These are phyloP conservation scores for Protobothrops flavoviridis DNA, from an alignment of 2,113 vertebrate species.

Conservation along the genomic window DNA sequence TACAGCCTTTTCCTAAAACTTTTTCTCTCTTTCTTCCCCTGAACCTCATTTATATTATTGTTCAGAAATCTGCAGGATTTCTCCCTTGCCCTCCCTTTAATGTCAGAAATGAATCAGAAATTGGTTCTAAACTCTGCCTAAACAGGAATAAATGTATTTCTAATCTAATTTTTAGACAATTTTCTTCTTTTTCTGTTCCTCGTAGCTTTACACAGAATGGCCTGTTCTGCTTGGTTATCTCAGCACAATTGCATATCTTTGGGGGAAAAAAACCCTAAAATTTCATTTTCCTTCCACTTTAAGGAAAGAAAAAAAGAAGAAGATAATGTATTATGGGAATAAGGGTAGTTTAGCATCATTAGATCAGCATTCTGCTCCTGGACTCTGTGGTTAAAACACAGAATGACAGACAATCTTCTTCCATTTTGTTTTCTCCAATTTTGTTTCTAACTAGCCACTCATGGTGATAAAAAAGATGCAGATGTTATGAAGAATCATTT, in stretches of 20 bases:
- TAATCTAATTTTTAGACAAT: constrained; percentile 65
- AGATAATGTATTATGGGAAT: constrained; percentile 33
- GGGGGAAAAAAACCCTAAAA: constrained; percentile 43
- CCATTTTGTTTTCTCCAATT: constrained; percentile 1
- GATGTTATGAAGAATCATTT: not conserved
- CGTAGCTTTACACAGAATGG: constrained; percentile 37
- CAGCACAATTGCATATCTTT: constrained; percentile 51
- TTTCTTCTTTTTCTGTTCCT: constrained; percentile 40
- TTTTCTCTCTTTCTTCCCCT: constrained; percentile 23
- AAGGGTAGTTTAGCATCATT: constrained; percentile 46
- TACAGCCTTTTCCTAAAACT: constrained; percentile 37
- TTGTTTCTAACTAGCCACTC: not conserved
- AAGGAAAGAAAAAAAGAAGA: not conserved
- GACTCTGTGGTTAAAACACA: constrained; percentile 26
- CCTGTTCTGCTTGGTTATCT: constrained; percentile 42
- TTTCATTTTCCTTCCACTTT: constrained; percentile 48
- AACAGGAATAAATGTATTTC: constrained; percentile 55
- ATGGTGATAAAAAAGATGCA: not conserved
- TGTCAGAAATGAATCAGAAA: constrained; percentile 53
- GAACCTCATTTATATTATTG: constrained; percentile 18
- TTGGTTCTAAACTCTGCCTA: constrained; percentile 57
- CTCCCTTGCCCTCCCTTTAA: constrained; percentile 38
- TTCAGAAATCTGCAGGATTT: constrained; percentile 48
- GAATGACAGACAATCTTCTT: constrained; percentile 31
- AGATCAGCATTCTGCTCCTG: constrained; percentile 49